phyloP scores from a whole-genome alignment of 2,797 vertebrate species.

The Momotus momota region DNA sequence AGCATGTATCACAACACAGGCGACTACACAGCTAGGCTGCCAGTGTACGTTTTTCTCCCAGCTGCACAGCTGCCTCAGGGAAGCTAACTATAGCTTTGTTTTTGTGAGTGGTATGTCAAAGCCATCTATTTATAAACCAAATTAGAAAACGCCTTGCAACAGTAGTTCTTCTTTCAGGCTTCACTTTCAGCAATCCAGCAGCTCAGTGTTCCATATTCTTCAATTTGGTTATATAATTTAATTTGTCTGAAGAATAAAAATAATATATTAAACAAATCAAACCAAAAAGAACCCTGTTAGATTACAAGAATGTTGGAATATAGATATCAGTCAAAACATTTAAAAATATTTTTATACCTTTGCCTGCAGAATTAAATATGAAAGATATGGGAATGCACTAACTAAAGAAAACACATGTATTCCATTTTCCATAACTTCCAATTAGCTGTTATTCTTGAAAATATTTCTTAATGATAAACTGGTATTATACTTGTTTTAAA shows the following conservation, averaged over 20 bases:
- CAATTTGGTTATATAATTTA: not conserved
- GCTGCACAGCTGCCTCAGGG: constrained; percentile 46
- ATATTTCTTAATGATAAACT: not conserved
- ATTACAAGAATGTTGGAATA: not conserved
- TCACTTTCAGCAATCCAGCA: not conserved
- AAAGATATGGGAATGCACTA: not conserved
- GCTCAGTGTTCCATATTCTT: not conserved
- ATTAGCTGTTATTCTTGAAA: not conserved
- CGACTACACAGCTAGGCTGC: not conserved
- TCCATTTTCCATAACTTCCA: not conserved
- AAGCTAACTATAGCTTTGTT: constrained; percentile 54
- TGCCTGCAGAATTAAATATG: not conserved
- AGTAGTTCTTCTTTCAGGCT: constrained; percentile 29
- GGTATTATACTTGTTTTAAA: not conserved
- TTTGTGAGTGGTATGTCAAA: constrained; percentile 54
- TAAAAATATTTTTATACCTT: not conserved
- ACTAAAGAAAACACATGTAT: not conserved
- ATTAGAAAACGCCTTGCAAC: constrained; percentile 51
- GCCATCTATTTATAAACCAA: constrained; percentile 59
- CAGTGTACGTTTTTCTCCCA: not conserved
- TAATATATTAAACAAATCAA: not conserved
- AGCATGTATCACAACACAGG: constrained; percentile 2
- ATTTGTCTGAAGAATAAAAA: not conserved
- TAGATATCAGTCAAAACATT: not conserved
- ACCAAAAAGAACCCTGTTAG: not conserved